A percentile compares a stretch with the other conserved stretches of the same genome.
phyloP scores from a whole-genome alignment of 2,113 vertebrate genomes.

The Scalopus aquaticus region DNA sequence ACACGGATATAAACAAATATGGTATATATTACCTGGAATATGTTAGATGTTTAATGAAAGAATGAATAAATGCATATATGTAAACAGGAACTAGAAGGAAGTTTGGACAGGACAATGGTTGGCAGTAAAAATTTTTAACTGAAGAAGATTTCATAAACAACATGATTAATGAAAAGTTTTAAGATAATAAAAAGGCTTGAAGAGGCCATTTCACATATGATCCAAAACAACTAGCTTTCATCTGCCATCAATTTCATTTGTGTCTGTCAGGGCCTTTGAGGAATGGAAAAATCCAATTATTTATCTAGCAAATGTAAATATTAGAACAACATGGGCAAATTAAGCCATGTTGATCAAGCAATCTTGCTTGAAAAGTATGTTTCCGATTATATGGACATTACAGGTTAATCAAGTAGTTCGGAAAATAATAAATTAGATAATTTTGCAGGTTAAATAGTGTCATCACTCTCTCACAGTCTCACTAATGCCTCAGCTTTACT shows the following conservation, averaged over 20 bases:
- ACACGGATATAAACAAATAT: not conserved
- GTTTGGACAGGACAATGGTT: not conserved
- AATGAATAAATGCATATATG: not conserved
- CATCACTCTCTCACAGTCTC: not conserved
- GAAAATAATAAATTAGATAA: conserved; percentile 61
- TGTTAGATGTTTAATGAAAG: conserved; percentile 12
- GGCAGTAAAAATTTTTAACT: not conserved
- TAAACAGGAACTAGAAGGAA: conserved; percentile 27
- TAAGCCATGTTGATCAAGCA: conserved; percentile 54
- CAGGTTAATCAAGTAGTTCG: conserved; percentile 60
- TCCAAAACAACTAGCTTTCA: conserved; percentile 38
- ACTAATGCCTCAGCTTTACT: not conserved
- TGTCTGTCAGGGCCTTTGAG: conserved; percentile 43
- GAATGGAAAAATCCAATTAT: conserved; percentile 57
- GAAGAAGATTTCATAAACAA: conserved; percentile 51
- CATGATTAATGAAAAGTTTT: conserved; percentile 38
- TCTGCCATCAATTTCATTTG: conserved; percentile 45
- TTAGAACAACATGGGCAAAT: conserved; percentile 65
- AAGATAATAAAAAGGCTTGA: conserved; percentile 33
- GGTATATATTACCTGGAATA: not conserved
- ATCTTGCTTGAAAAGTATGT: conserved; percentile 28
- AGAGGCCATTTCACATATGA: conserved; percentile 26
- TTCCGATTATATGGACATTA: conserved; percentile 46
- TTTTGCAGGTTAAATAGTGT: conserved; percentile 24
- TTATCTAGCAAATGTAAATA: conserved; percentile 63